A percentile compares a stretch with the other conserved stretches of the same genome.
phyloP scores from a whole-genome alignment of 2,888 invertebrate genomes.

The Conops quadrifasciatus region DNA sequence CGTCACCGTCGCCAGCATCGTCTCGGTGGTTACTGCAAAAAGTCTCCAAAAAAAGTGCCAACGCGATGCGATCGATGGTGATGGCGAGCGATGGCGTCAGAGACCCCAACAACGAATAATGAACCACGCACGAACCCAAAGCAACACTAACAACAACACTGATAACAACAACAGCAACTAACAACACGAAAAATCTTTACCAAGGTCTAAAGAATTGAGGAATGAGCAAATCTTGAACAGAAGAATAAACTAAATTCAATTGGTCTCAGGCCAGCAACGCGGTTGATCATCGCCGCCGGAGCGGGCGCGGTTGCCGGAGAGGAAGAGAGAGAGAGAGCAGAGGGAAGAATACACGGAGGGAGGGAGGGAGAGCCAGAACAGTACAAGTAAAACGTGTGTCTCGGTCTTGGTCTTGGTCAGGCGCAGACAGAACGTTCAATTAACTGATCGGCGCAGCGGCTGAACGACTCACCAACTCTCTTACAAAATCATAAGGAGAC shows the following conservation, averaged over 20 bases:
- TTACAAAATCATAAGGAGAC: background rate
- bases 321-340: too few relatives aligned
- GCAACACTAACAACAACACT: too few relatives aligned
- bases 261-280: too few relatives aligned
- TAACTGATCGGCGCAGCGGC: background rate
- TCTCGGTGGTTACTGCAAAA: slow-evolving; percentile 11
- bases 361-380: background rate
- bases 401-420: background rate
- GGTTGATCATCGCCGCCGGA: too few relatives aligned
- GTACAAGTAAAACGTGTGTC: background rate
- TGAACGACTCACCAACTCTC: background rate
- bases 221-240: too few relatives aligned
- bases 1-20: background rate
- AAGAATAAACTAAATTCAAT: too few relatives aligned
- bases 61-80: background rate
- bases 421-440: background rate
- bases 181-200: too few relatives aligned
- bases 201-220: too few relatives aligned
- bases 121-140: too few relatives aligned
- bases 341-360: background rate
- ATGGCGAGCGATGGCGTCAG: background rate
- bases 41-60: slow-evolving; percentile 1
- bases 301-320: too few relatives aligned
- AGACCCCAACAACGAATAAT: too few relatives aligned
- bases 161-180: too few relatives aligned